Evolutionary conservation across 2,797 vertebrate species (phyloP), one percentile per base, ranked within the genome.

Genomic region (Zalophus californianus): DNA sequence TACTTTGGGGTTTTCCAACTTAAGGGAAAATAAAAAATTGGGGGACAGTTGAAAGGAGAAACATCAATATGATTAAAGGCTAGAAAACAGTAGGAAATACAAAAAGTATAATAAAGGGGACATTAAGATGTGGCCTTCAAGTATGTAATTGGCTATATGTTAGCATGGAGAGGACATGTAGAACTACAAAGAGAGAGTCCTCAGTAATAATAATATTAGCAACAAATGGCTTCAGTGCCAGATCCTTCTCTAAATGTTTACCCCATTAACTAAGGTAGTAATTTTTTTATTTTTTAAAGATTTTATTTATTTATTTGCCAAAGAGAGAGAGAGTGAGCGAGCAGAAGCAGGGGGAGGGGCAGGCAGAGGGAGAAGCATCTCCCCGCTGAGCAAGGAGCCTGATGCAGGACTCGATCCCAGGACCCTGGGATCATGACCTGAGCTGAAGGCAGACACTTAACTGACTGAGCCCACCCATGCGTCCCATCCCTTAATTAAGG

Each of bases 21-120:
- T 83, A 72, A 88, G 27, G 52, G 29, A 88, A 96, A 96, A 94
- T 79, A 29, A 92, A 84, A 48, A 60, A 44, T 35, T 75, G 35
- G 60, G 20, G 18, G 10, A 83, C 38, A 85, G 2, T 80, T 86
- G 41, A 91, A 93, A 60, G 32, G 14, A 32, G 64, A 68, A 83
- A 72, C 75, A 32, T 9, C 20, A 3, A 77, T 92, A 87, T 18
- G 15, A 88, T 48, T 72, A 94, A 90, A 86, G 60, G 8, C 60
- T 92, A 96, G 75, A 78, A 73, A 90, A 77, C 32, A 94, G 32
- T 32, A 87, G 21, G 16, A 75, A 85, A 93, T 27, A 44, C 83
- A 29, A 84, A 87, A 93, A 90, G 2, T 52, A 38, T 13, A 78
- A 15, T 58, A 56, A 82, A 91, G 91, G 50, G 14, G 79, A 73